phyloP scores from a whole-genome alignment of 2,797 vertebrate species.

The Molothrus ater region DNA sequence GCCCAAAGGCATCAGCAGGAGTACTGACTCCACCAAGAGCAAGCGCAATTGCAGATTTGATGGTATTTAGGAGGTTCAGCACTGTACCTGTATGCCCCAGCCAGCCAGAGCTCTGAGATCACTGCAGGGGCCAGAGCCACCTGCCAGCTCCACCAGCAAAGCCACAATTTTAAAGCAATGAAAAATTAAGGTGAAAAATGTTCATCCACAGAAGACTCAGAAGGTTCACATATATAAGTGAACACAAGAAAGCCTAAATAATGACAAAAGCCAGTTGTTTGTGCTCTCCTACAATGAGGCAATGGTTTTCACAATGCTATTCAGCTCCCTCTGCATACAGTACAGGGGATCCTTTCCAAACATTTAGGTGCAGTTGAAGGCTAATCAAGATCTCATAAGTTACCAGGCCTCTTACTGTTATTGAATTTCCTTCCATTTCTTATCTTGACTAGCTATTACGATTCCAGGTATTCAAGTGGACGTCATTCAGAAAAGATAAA shows the following conservation, averaged over 20 bases:
- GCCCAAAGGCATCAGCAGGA: not conserved
- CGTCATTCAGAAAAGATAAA: conserved; percentile 51
- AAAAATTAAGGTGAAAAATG: not conserved
- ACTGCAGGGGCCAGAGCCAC: not conserved
- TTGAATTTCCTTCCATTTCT: conserved; percentile 61
- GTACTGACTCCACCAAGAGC: not conserved
- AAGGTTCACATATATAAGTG: not conserved
- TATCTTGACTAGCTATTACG: conserved; percentile 44
- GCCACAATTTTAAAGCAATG: not conserved
- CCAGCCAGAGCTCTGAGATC: not conserved
- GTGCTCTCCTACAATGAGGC: not conserved
- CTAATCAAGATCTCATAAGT: conserved; percentile 51
- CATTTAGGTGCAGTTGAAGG: not conserved
- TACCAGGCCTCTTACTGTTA: conserved; percentile 41
- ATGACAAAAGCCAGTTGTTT: not conserved
- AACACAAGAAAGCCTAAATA: not conserved
- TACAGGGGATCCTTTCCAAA: not conserved
- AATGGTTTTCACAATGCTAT: not conserved
- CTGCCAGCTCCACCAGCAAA: not conserved
- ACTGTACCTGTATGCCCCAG: not conserved
- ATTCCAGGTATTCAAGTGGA: conserved; percentile 54
- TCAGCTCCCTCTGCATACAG: not conserved
- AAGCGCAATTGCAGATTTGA: not conserved
- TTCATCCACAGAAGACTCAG: not conserved
- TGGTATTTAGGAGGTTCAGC: not conserved